A percentile compares a stretch with the other conserved stretches of the same genome.
Conservation (phyloP, 2,797 vertebrate genomes). For the Chromis chromis region DNA sequence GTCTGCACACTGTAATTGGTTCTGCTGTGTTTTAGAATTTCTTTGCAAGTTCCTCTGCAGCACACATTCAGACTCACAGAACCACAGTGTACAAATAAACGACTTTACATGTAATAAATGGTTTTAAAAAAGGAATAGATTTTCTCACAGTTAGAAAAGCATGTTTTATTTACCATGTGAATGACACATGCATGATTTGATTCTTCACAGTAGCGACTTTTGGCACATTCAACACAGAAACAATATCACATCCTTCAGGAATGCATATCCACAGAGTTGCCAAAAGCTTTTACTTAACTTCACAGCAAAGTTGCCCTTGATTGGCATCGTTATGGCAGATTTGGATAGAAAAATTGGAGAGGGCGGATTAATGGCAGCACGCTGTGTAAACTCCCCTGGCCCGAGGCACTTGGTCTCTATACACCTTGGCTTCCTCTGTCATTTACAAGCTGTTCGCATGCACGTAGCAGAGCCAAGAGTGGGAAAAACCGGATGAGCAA, state of each 20-base stretch:
- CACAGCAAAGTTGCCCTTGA: constrained; percentile 64
- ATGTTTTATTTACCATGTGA: constrained; percentile 33
- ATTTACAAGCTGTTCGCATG: constrained; percentile 84
- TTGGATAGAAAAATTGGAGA: constrained; percentile 69
- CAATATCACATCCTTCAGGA: constrained; percentile 43
- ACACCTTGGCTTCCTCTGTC: constrained; percentile 84
- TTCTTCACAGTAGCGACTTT: constrained; percentile 19
- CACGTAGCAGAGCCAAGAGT: constrained; percentile 63
- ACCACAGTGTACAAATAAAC: neutral
- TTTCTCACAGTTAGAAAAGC: constrained; percentile 3
- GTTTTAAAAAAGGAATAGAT: neutral
- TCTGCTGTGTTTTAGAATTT: neutral
- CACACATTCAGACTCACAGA: neutral
- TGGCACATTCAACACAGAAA: constrained; percentile 16
- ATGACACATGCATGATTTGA: constrained; percentile 25
- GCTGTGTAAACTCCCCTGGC: constrained; percentile 88
- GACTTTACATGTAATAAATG: neutral
- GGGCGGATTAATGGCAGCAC: constrained; percentile 79
- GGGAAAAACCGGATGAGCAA: constrained; percentile 79
- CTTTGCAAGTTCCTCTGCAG: neutral
- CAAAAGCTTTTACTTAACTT: constrained; percentile 51
- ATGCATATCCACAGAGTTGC: constrained; percentile 41
- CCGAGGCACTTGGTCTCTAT: constrained; percentile 76
- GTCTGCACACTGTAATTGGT: constrained; percentile 9
- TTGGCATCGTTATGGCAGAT: constrained; percentile 67